Conservation (phyloP, 1,140 invertebrate species). For the Lycorma delicatula region DNA sequence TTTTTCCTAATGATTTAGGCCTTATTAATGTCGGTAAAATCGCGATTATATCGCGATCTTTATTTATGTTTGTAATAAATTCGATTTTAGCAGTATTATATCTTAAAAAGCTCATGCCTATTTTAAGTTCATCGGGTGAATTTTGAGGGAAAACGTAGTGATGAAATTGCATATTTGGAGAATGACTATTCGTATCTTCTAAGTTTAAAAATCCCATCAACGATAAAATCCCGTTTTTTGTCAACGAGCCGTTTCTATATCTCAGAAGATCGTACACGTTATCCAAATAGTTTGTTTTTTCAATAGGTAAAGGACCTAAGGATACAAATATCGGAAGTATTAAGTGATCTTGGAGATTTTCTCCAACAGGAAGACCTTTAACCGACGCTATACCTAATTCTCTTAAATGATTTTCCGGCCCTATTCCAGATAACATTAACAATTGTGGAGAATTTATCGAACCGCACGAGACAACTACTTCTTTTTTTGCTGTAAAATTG, state of each 20-base stretch:
- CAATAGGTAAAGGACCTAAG: conserved; percentile 12
- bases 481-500: conserved; percentile 53
- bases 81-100: background rate
- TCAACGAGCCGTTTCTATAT: conserved; percentile 25
- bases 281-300: background rate
- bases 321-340: conserved; percentile 9
- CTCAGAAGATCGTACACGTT: conserved; percentile 17
- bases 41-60: background rate
- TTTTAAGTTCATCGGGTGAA: background rate
- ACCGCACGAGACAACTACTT: conserved; percentile 64
- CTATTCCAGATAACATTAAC: conserved; percentile 79
- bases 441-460: conserved; percentile 70
- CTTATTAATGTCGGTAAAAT: background rate
- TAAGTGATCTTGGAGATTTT: conserved; percentile 72
- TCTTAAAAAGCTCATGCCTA: background rate
- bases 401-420: conserved; percentile 61
- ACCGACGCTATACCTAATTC: conserved; percentile 57
- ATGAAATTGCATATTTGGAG: conserved; percentile 18
- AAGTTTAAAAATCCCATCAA: conserved; percentile 17
- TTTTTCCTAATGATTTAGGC: conserved; percentile 6
- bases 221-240: background rate
- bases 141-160: background rate
- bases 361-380: conserved; percentile 52
- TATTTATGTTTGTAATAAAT: background rate
- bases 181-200: conserved; percentile 14